Percentiles rank a stretch among this genome's conserved stretches.
phyloP scores from a whole-genome alignment of 2,113 vertebrate species.

The Melanerpes aurifrons region DNA sequence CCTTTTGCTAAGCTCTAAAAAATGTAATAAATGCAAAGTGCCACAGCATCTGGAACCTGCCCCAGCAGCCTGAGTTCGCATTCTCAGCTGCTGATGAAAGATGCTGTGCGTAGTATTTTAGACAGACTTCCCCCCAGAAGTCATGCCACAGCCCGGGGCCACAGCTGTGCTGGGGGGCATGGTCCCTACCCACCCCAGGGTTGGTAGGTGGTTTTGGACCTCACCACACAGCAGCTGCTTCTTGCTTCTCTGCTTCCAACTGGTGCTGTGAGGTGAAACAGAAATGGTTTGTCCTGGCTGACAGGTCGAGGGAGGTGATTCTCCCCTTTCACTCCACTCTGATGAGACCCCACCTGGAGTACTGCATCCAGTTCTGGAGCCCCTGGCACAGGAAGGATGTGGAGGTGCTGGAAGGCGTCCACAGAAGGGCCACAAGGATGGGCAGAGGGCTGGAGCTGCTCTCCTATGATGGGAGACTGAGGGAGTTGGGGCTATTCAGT shows the following conservation, averaged over 20 bases:
- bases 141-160: background rate
- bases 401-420: too few relatives aligned
- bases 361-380: too few relatives aligned
- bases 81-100: conserved; percentile 47
- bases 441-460: too few relatives aligned
- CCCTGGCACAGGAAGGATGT: too few relatives aligned
- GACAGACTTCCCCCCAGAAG: background rate
- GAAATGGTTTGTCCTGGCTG: background rate
- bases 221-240: background rate
- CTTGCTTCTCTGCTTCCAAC: background rate
- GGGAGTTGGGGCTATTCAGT: too few relatives aligned
- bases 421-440: too few relatives aligned
- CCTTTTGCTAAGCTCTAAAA: conserved; percentile 57
- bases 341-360: too few relatives aligned
- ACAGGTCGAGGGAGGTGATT: too few relatives aligned
- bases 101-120: background rate
- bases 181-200: rapidly evolving
- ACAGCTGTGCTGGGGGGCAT: background rate
- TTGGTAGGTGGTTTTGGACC: background rate
- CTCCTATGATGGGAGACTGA: too few relatives aligned
- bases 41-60: conserved; percentile 33
- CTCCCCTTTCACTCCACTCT: too few relatives aligned
- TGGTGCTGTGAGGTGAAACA: background rate
- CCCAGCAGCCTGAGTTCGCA: conserved; percentile 32
- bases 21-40: conserved; percentile 26